Evolutionary conservation across 2,113 vertebrate genomes (phyloP).

Genomic region (Chaetorhynchus papuensis): DNA sequence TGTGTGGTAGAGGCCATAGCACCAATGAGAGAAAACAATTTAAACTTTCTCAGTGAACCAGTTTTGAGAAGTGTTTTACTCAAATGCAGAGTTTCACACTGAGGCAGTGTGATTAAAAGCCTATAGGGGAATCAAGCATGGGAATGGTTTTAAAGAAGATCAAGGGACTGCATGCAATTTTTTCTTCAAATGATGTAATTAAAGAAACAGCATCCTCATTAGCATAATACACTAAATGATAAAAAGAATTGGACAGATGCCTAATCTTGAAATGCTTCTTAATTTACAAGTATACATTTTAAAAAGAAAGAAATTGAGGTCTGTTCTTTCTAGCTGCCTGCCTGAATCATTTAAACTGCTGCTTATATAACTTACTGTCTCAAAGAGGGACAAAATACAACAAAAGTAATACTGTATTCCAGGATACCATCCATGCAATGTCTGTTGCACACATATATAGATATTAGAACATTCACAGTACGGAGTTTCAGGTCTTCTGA

Average conservation of each 20-base stretch:
- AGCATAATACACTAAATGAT: conserved; percentile 55
- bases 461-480: not conserved
- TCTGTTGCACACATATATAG: not conserved
- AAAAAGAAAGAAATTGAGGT: not conserved
- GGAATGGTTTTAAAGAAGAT: conserved; percentile 52
- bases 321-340: not conserved
- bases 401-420: not conserved
- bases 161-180: conserved; percentile 49
- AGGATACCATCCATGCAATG: not conserved
- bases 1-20: not conserved
- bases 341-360: not conserved
- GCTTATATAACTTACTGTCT: conserved; percentile 4
- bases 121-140: conserved; percentile 24
- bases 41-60: conserved; percentile 40
- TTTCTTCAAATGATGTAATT: conserved; percentile 57
- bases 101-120: conserved; percentile 23
- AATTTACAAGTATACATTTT: conserved; percentile 45
- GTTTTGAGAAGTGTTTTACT: conserved; percentile 28
- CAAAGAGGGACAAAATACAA: not conserved
- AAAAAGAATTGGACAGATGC: conserved; percentile 62
- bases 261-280: conserved; percentile 53
- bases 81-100: not conserved
- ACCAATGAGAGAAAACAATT: not conserved
- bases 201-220: conserved; percentile 52
- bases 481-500: not conserved